Conservation (phyloP, 2,888 invertebrate genomes). For the Marronus borbonicus region DNA sequence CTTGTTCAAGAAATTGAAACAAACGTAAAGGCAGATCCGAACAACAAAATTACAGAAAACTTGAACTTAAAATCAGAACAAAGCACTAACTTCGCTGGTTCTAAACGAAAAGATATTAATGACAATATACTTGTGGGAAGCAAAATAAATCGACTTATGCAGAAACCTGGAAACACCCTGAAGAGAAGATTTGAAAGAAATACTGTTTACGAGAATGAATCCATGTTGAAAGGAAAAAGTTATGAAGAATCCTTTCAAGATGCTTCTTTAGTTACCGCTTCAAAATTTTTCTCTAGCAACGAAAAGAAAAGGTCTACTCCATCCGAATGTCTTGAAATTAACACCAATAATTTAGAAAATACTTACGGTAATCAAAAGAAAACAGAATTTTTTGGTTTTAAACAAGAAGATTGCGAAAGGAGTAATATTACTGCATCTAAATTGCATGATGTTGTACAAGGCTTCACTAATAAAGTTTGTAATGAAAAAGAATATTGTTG, state of each 20-base stretch:
- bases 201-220: not conserved
- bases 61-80: not conserved
- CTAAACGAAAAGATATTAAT: not conserved
- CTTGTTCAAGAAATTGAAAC: not conserved
- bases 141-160: not conserved
- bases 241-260: not conserved
- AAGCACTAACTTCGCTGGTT: not conserved
- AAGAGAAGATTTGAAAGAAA: not conserved
- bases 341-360: no score
- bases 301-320: no score
- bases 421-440: not conserved
- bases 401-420: not conserved
- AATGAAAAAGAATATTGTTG: not conserved
- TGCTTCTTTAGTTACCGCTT: not conserved
- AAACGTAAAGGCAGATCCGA: no score
- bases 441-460: not conserved
- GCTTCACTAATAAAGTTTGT: not conserved
- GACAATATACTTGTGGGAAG: not conserved
- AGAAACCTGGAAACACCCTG: not conserved
- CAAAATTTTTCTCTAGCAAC: no score
- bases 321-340: no score
- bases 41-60: not conserved
- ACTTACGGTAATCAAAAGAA: not conserved
- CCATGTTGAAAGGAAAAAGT: not conserved
- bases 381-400: slow-evolving; percentile 18